Evolutionary conservation across 2,797 vertebrate species (phyloP).

Genomic region (Euthynnus affinis): DNA sequence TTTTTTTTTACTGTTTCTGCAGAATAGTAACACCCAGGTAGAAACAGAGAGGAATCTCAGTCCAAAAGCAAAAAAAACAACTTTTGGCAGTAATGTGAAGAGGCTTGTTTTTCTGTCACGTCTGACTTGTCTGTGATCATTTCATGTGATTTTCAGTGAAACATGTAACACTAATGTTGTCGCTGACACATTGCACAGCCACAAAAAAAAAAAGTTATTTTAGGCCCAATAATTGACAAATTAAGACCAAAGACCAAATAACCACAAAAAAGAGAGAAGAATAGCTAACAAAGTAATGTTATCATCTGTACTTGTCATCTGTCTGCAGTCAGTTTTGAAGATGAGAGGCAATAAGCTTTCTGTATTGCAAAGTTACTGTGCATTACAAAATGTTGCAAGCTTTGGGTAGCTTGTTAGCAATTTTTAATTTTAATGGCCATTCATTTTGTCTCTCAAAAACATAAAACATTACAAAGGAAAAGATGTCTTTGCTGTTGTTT

Average conservation of each 20-base stretch:
- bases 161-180: constrained; percentile 74
- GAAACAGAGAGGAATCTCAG: constrained; percentile 46
- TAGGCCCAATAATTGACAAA: constrained; percentile 73
- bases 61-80: constrained; percentile 53
- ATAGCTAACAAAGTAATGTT: constrained; percentile 58
- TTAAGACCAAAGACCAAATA: constrained; percentile 76
- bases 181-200: constrained; percentile 60
- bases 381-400: constrained; percentile 63
- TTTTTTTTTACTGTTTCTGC: constrained; percentile 53
- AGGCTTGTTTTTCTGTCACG: constrained; percentile 58
- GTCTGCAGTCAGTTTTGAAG: constrained; percentile 68
- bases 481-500: constrained; percentile 18
- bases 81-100: constrained; percentile 59
- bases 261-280: constrained; percentile 37
- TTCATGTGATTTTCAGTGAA: constrained; percentile 61
- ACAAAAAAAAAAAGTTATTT: constrained; percentile 72
- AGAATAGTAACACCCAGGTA: constrained; percentile 44
- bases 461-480: constrained; percentile 50
- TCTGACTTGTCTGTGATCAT: constrained; percentile 72
- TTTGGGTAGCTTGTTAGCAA: constrained; percentile 45
- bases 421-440: constrained; percentile 53
- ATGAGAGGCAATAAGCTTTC: constrained; percentile 56
- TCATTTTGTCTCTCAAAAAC: constrained; percentile 50
- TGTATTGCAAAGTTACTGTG: constrained; percentile 59
- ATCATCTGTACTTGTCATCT: constrained; percentile 69